Evolutionary conservation across 2,797 vertebrate species (phyloP), one percentile per base, ranked within the genome.

Genomic region (Pteronotus mesoamericanus): DNA sequence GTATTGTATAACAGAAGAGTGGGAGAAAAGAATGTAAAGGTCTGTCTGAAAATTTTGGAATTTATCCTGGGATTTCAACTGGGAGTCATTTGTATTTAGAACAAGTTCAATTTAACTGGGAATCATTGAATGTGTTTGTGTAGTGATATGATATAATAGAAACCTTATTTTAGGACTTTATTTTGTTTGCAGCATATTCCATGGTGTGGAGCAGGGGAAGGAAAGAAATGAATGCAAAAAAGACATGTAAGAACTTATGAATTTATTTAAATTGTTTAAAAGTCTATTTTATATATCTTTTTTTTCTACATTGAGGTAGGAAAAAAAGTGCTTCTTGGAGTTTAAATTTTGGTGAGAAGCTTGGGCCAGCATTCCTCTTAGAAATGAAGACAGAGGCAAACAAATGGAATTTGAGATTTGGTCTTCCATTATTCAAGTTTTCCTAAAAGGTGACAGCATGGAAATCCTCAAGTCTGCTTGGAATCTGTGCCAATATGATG

Each of bases 391-490:
- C 86, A 83, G 80, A 94, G 37, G 82, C 78, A 89, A 94, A 95
- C 68, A 89, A 88, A 80, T 19, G 68, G 46, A 93, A 85, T 88
- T 82, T 85, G 80, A 61, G 53, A 83, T 84, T 77, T 72, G 53
- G 92, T 86, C 87, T 95, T 82, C 85, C 61, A 61, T 94, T 88
- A 96, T 95, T 95, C 94, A 95, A 93, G 78, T 94, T 97, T 97
- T 95, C 90, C 95, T 97, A 88, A 86, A 91, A 93, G 75, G 72
- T 88, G 92, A 96, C 92, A 96, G 92, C 84, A 96, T 77, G 87
- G 92, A 97, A 97, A 89, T 89, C 69, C 80, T 92, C 64, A 94
- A 90, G 93, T 93, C 86, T 96, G 79, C 85, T 94, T 46, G 32
- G 39, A 92, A 93, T 74, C 87, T 61, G 68, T n/a, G 37, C 90